phyloP scores from a whole-genome alignment of 2,113 vertebrate species.

The Mirza zaza region DNA sequence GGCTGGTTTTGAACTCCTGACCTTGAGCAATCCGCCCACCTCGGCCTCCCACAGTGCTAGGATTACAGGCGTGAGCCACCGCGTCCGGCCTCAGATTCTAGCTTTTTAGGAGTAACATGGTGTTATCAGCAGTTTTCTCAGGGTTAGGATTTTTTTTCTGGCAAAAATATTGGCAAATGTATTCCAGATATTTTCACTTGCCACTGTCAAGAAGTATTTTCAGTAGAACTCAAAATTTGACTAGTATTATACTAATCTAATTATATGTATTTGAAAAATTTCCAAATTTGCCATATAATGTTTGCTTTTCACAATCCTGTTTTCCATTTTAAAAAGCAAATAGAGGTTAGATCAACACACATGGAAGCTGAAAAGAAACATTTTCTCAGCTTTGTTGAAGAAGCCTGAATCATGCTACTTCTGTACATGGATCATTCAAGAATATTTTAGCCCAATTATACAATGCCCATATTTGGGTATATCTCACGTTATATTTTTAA shows the following conservation, averaged over 20 bases:
- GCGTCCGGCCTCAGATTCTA: too few relatives aligned
- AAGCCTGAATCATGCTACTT: not conserved
- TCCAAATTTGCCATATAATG: not conserved
- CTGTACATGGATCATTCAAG: not conserved
- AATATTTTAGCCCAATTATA: not conserved
- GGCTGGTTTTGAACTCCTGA: too few relatives aligned
- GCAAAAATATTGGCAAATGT: not conserved
- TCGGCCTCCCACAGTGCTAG: too few relatives aligned
- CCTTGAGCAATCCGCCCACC: too few relatives aligned
- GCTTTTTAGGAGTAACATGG: not conserved
- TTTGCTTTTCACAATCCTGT: not conserved
- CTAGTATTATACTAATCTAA: not conserved
- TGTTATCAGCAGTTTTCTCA: not conserved
- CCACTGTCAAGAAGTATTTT: not conserved
- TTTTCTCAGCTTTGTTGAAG: not conserved
- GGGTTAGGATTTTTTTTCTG: not conserved
- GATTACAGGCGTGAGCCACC: too few relatives aligned
- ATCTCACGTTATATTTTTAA: not conserved
- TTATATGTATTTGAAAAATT: not conserved
- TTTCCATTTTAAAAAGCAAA: not conserved
- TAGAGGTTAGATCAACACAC: not conserved
- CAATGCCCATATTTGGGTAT: not conserved
- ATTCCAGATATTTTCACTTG: constrained; percentile 1
- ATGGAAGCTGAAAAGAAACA: not conserved
- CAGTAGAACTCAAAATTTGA: not conserved